Conservation (phyloP, 53 echinoderm and acorn worm species). For the Mesocentrotus franciscanus region DNA sequence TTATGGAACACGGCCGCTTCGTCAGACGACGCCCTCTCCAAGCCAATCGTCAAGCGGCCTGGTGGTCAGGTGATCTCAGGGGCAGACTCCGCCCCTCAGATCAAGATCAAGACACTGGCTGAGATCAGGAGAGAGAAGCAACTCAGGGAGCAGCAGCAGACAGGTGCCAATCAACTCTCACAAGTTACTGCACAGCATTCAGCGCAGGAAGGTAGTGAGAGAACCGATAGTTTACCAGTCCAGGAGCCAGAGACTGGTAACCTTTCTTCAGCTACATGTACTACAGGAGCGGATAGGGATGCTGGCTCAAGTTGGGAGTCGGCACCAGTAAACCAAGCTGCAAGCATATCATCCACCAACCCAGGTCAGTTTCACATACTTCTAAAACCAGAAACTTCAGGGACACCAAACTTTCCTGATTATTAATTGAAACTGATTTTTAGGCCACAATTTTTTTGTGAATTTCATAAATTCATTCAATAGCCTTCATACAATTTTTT, state of each 20-base stretch:
- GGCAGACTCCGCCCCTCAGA: constrained; percentile 5
- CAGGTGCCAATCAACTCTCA: neutral
- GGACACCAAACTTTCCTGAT: neutral
- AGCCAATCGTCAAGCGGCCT: constrained; percentile 1
- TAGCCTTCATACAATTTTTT: neutral
- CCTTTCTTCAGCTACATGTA: neutral
- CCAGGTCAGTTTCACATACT: neutral
- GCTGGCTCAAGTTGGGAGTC: neutral
- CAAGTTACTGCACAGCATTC: neutral
- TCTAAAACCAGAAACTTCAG: neutral
- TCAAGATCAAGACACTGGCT: constrained; percentile 62
- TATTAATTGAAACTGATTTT: neutral
- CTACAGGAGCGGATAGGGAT: neutral
- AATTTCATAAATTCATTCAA: no score
- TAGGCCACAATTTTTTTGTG: no score
- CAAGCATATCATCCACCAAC: neutral
- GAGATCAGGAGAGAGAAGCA: constrained; percentile 63
- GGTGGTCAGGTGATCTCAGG: constrained; percentile 19
- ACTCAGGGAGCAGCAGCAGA: neutral
- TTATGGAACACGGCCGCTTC: constrained; percentile 34
- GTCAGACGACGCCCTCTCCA: neutral
- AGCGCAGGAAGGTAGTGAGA: neutral
- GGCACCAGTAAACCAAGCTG: constrained; percentile 20
- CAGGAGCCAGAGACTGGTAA: constrained; percentile 28
- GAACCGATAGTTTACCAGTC: constrained; percentile 30